Conservation (phyloP, 2,113 vertebrate genomes). For the Periophthalmus modestus region DNA sequence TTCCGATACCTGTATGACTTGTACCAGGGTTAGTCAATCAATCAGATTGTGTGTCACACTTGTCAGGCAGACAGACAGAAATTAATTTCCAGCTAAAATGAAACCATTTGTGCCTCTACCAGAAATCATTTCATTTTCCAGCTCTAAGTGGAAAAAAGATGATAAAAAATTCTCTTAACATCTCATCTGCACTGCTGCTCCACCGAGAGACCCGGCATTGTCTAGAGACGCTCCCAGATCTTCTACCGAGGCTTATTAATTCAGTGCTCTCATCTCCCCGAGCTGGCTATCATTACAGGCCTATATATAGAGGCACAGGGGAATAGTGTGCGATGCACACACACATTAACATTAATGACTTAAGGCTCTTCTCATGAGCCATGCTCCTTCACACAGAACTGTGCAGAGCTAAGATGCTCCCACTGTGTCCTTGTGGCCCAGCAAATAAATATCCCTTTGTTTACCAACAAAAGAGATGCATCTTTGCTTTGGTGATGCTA, state of each 20-base stretch:
- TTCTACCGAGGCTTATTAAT: slow-evolving; percentile 77
- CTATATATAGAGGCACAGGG: slow-evolving; percentile 80
- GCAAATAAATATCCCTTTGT: slow-evolving; percentile 62
- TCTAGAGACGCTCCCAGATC: slow-evolving; percentile 74
- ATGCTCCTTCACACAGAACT: slow-evolving; percentile 41
- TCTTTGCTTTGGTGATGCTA: slow-evolving; percentile 23
- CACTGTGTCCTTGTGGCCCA: slow-evolving; percentile 34
- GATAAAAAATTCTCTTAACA: slow-evolving; percentile 57
- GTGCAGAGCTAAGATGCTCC: slow-evolving; percentile 19
- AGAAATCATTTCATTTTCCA: slow-evolving; percentile 59
- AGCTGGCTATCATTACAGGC: slow-evolving; percentile 79
- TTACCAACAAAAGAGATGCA: slow-evolving; percentile 58
- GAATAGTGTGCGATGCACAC: slow-evolving; percentile 75
- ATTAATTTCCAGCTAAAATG: slow-evolving; percentile 43
- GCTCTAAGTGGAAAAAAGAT: slow-evolving; percentile 29
- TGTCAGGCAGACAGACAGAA: slow-evolving; percentile 38
- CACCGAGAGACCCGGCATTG: slow-evolving; percentile 64
- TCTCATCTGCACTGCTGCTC: slow-evolving; percentile 67
- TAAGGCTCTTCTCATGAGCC: slow-evolving; percentile 67
- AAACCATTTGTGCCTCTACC: slow-evolving; percentile 45
- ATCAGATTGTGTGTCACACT: slow-evolving; percentile 38
- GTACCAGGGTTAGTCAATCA: slow-evolving; percentile 53
- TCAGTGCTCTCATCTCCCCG: slow-evolving; percentile 76
- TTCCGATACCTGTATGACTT: slow-evolving; percentile 12
- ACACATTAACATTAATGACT: slow-evolving; percentile 80